Evolutionary conservation across 2,797 vertebrate genomes (phyloP), one percentile per base, ranked within the genome.

Genomic region (Mustela erminea): DNA sequence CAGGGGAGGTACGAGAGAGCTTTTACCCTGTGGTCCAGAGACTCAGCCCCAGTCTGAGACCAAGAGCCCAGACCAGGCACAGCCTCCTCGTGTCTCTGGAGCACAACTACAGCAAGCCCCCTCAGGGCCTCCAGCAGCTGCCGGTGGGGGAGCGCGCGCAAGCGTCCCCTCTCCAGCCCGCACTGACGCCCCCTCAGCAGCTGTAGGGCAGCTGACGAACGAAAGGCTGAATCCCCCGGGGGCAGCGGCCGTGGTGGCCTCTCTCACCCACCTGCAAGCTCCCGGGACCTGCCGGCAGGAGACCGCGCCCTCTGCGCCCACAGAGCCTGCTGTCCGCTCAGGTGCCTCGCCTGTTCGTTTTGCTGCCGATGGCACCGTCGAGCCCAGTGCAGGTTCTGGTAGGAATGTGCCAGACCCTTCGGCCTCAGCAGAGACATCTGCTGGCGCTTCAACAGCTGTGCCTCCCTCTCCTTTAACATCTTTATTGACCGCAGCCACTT

Each of bases 31-130:
- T 43, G 14, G 93, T 62, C 72, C 98, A 38, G 97, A 96, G 93
- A 84, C 88, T 96, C 96, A 81, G 10, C 32, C 90, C 95, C 98
- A 97, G 4, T 20, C 95, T 93, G 96, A 98, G 98, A 78, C 91
- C 86, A 96, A 87, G 96, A 95, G 88, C 77, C 4, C 98, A 10
- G 97, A 96, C 23, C 98, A 98, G 87, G 98, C 98, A 46, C 98
- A 99, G 95, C 97, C 99, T 97, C 68, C 58, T 98, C 0, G 96
- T 99, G 87, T 98, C 98, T 52, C 98, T 98, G 97, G 99, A 98
- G 98, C 99, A 97, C 99, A 99, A 93, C 99, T 99, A 96, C 99
- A 99, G 98, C 99, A 99, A 85, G 95, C 98, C 27, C 29, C 98
- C 98, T 32, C 98, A 89, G 92, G 97, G 97, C 98, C 98, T 90